phyloP scores from a whole-genome alignment of 2,113 vertebrate species.

The Toxotes jaculatrix region DNA sequence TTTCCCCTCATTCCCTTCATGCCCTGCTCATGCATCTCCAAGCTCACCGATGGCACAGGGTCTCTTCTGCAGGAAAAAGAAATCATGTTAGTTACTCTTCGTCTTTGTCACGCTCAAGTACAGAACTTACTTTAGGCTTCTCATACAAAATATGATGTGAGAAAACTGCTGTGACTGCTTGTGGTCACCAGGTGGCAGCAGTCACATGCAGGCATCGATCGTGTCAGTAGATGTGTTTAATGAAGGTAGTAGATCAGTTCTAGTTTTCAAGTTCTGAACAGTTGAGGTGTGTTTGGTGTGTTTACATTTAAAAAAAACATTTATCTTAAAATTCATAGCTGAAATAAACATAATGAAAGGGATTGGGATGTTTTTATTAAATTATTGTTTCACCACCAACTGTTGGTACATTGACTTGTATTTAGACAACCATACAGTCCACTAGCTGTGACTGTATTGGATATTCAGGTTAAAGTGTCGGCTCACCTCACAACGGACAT shows the following conservation, averaged over 20 bases:
- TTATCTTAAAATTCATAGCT: neutral
- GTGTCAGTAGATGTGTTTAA: too few species aligned
- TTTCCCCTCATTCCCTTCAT: constrained; percentile 85
- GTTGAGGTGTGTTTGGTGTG: neutral
- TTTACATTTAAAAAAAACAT: neutral
- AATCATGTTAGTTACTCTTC: neutral
- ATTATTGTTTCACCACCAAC: too few species aligned
- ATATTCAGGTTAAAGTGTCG: neutral
- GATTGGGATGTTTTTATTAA: too few species aligned
- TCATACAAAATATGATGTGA: neutral
- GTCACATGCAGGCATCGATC: neutral
- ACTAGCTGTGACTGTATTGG: neutral
- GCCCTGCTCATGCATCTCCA: constrained; percentile 92
- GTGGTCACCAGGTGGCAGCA: constrained; percentile 26
- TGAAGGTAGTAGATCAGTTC: too few species aligned
- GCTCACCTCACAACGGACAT: constrained; percentile 66
- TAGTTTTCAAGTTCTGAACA: too few species aligned
- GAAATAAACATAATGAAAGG: too few species aligned
- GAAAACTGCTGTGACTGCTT: neutral
- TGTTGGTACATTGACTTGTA: too few species aligned
- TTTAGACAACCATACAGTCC: neutral
- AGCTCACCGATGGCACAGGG: constrained; percentile 88
- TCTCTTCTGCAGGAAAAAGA: constrained; percentile 81
- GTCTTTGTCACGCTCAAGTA: neutral
- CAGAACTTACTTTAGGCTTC: too few species aligned